Conservation (phyloP, 2,113 vertebrate genomes). For the Cacatua alba region DNA sequence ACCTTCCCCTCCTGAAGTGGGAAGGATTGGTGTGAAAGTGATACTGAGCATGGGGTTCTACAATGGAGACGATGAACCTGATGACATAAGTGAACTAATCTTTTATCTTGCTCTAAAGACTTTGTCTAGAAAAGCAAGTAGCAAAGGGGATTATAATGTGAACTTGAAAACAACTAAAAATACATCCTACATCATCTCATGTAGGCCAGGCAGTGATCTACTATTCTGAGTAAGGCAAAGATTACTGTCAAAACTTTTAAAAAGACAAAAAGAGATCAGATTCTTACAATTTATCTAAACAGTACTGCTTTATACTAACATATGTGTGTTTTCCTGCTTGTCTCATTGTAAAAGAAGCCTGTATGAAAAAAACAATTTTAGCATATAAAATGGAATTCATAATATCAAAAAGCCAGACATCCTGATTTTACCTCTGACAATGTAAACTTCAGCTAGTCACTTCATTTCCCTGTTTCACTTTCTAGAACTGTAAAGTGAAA, state of each 20-base stretch:
- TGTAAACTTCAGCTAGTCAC: neutral
- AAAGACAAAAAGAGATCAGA: neutral
- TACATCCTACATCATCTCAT: neutral
- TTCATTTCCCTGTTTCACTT: neutral
- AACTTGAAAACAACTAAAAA: conserved; percentile 27
- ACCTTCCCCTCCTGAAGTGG: neutral
- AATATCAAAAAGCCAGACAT: neutral
- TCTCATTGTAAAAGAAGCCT: conserved; percentile 9
- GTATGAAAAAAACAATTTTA: neutral
- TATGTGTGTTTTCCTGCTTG: neutral
- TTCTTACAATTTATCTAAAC: neutral
- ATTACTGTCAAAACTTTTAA: neutral
- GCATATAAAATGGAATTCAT: neutral
- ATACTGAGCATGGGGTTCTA: neutral
- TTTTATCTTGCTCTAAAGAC: neutral
- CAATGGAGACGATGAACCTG: neutral
- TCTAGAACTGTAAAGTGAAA: neutral
- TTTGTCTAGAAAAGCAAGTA: neutral
- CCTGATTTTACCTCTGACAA: neutral
- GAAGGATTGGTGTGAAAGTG: neutral
- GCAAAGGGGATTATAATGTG: neutral
- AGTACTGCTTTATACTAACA: neutral
- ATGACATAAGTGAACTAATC: neutral
- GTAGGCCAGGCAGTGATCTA: neutral
- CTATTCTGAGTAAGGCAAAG: neutral